Conservation (phyloP, 2,888 invertebrate genomes). For the Chrysomela aeneicollis region DNA sequence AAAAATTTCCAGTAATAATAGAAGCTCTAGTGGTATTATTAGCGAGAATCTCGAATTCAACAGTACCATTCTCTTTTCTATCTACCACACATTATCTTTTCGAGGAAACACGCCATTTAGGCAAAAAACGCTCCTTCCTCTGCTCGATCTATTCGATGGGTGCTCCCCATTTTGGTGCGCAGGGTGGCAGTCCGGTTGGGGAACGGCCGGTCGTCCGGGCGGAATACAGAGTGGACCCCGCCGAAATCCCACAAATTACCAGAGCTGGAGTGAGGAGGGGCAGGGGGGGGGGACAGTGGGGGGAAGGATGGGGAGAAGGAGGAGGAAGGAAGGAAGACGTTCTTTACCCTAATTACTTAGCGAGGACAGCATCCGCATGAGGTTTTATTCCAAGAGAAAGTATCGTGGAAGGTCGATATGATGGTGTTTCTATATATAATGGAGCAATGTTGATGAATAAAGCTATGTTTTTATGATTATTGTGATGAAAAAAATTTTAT, state of each 20-base stretch:
- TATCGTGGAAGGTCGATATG: neutral
- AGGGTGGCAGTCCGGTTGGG: neutral
- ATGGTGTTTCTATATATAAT: too few species aligned
- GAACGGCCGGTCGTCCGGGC: slow-evolving; percentile 14
- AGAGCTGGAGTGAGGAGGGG: neutral
- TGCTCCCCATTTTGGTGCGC: slow-evolving; percentile 12
- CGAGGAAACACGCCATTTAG: too few species aligned
- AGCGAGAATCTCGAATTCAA: too few species aligned
- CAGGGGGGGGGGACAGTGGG: too few species aligned
- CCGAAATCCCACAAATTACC: slow-evolving; percentile 7
- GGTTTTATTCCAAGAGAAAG: neutral
- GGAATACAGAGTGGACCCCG: slow-evolving; percentile 32
- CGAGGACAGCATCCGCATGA: slow-evolving; percentile 7
- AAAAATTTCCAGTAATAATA: too few species aligned
- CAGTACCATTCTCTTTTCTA: too few species aligned
- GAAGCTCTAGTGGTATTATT: too few species aligned
- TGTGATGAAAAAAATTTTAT: too few species aligned
- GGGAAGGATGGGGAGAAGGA: neutral
- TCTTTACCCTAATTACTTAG: slow-evolving; percentile 5
- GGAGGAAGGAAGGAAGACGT: slow-evolving; percentile 3
- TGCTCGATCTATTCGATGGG: neutral
- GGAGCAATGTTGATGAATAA: too few species aligned
- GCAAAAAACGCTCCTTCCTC: too few species aligned
- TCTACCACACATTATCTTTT: too few species aligned
- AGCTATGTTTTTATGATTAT: too few species aligned